Conservation (phyloP, 2,797 vertebrate genomes). For the Anolis apletophallus region DNA sequence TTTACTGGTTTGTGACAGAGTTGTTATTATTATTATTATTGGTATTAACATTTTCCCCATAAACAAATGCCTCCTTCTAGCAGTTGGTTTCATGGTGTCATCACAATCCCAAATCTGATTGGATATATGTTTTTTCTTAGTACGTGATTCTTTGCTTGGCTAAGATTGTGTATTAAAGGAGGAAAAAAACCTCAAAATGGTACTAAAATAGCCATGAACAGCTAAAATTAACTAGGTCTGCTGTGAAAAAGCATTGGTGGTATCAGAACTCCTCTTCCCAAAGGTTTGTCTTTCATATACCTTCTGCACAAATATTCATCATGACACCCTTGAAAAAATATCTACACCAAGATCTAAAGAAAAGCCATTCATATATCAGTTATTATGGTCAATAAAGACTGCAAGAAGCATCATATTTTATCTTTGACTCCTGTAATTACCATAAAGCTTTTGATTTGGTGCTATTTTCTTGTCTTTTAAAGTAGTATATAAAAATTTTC, state of each 20-base stretch:
- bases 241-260: no score
- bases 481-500: not conserved
- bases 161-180: not conserved
- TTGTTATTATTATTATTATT: no score
- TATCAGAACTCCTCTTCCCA: not conserved
- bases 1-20: no score
- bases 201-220: not conserved
- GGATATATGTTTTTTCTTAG: not conserved
- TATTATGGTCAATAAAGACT: constrained; percentile 28
- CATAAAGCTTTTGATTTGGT: constrained; percentile 18
- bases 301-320: not conserved
- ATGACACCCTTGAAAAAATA: not conserved
- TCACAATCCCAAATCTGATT: not conserved
- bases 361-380: not conserved
- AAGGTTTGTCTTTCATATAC: not conserved
- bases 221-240: not conserved
- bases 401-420: constrained; percentile 14
- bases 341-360: not conserved
- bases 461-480: constrained; percentile 9
- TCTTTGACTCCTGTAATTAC: constrained; percentile 12
- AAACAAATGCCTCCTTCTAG: not conserved
- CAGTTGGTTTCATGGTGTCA: not conserved
- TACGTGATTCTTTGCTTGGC: not conserved
- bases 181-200: not conserved
- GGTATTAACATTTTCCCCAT: not conserved